Percentiles rank a stretch among this genome's conserved stretches.
phyloP scores from a whole-genome alignment of 2,888 invertebrate genomes.

The Xylota sylvarum region DNA sequence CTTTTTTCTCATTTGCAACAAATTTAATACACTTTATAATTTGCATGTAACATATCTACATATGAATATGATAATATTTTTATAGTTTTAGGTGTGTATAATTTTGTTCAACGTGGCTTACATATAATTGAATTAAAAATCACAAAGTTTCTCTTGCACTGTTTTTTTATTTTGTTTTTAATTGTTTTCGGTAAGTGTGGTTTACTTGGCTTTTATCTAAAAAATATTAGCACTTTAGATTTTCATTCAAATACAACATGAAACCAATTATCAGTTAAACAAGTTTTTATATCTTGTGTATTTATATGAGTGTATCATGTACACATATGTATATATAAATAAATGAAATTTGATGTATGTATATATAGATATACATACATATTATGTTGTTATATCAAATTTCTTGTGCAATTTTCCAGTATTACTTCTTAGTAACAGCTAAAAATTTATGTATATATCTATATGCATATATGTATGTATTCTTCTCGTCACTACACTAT shows the following conservation, averaged over 20 bases:
- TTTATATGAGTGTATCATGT: conserved; percentile 11
- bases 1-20: background rate
- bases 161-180: conserved; percentile 4
- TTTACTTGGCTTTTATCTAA: background rate
- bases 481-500: background rate
- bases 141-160: conserved; percentile 20
- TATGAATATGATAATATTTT: background rate
- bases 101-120: conserved; percentile 23
- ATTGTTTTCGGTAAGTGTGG: background rate
- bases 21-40: background rate
- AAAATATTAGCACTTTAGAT: conserved; percentile 21
- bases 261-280: conserved; percentile 32
- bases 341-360: too few relatives aligned
- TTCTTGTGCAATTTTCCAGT: conserved; percentile 1
- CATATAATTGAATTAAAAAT: conserved; percentile 50
- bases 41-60: background rate
- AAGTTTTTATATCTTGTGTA: background rate
- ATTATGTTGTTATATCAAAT: conserved; percentile 6
- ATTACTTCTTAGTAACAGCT: background rate
- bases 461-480: background rate
- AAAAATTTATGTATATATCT: conserved; percentile 11
- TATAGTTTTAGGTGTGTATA: conserved; percentile 1
- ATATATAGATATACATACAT: too few relatives aligned
- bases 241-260: conserved; percentile 36
- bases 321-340: background rate